Evolutionary conservation across 2,888 invertebrate species (phyloP).

Genomic region (Strigamia transsilvanica): DNA sequence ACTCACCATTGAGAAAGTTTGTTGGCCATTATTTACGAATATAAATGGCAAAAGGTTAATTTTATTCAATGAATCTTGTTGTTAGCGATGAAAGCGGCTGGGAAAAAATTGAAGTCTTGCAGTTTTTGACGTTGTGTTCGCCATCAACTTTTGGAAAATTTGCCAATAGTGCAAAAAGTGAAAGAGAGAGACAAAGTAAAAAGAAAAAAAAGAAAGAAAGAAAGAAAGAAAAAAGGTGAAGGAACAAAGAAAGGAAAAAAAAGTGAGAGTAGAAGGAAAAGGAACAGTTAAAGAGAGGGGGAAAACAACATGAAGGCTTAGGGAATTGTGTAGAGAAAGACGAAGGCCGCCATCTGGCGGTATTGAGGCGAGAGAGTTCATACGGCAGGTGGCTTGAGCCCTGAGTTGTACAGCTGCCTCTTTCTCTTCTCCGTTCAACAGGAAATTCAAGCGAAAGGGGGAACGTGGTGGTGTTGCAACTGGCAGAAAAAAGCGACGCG

Average conservation of each 20-base stretch:
- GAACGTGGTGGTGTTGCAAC: conserved; percentile 20
- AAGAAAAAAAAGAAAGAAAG: not conserved
- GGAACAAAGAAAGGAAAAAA: conserved; percentile 11
- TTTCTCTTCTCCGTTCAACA: conserved; percentile 20
- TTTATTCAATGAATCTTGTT: too few species aligned
- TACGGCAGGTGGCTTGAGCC: conserved; percentile 34
- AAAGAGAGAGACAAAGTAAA: not conserved
- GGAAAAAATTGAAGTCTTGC: not conserved
- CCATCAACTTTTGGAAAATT: not conserved
- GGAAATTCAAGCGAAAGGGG: conserved; percentile 14
- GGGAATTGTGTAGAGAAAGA: conserved; percentile 38
- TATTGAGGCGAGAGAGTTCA: conserved; percentile 38
- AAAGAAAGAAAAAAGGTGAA: not conserved
- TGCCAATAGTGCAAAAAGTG: conserved; percentile 7
- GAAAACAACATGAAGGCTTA: conserved; percentile 31
- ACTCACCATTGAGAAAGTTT: too few species aligned
- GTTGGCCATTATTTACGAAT: too few species aligned
- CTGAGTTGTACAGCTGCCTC: conserved; percentile 31
- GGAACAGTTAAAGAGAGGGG: conserved; percentile 24
- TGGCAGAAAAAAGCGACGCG: conserved; percentile 32
- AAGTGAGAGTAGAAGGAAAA: not conserved
- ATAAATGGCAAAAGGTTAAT: too few species aligned
- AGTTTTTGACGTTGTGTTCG: not conserved
- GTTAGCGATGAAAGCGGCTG: too few species aligned
- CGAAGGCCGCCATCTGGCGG: conserved; percentile 35